Percentiles rank a stretch among this genome's conserved stretches.
Evolutionary conservation across 2,113 vertebrate genomes (phyloP).

Genomic region (Semnornis frantzii): DNA sequence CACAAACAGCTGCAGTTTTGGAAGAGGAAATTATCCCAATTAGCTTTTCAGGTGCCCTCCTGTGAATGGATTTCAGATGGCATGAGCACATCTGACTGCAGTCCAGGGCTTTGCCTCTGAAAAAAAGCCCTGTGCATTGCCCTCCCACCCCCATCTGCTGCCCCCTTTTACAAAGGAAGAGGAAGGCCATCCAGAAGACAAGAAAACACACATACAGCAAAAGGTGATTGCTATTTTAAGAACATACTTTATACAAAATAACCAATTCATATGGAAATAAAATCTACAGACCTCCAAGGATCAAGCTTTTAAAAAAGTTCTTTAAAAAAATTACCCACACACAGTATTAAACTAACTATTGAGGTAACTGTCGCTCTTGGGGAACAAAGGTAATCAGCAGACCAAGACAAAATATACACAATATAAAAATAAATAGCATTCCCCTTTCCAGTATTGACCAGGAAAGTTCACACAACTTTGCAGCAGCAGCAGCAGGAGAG

Average conservation of each 20-base stretch:
- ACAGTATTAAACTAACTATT: constrained; percentile 81
- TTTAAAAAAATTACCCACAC: constrained; percentile 80
- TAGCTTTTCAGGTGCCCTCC: constrained; percentile 17
- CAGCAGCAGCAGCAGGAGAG: constrained; percentile 68
- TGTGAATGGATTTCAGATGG: constrained; percentile 37
- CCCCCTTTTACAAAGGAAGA: neutral
- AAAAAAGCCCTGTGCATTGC: neutral
- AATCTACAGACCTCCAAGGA: constrained; percentile 83
- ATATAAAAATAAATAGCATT: constrained; percentile 86
- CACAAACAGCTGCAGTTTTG: neutral
- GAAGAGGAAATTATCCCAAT: neutral
- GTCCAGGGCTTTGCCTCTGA: neutral
- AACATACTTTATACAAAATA: constrained; percentile 87
- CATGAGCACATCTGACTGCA: neutral
- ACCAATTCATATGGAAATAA: constrained; percentile 86
- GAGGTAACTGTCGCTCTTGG: constrained; percentile 83
- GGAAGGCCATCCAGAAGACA: constrained; percentile 46
- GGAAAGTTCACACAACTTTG: constrained; percentile 68
- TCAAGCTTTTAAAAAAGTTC: constrained; percentile 79
- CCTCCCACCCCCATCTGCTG: neutral
- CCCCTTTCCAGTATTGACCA: constrained; percentile 79
- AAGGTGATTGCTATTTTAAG: constrained; percentile 78
- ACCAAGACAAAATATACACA: constrained; percentile 84
- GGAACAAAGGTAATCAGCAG: constrained; percentile 79
- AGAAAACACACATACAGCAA: constrained; percentile 68